Conservation (phyloP, 2,888 invertebrate species). For the Chloromyia formosa region DNA sequence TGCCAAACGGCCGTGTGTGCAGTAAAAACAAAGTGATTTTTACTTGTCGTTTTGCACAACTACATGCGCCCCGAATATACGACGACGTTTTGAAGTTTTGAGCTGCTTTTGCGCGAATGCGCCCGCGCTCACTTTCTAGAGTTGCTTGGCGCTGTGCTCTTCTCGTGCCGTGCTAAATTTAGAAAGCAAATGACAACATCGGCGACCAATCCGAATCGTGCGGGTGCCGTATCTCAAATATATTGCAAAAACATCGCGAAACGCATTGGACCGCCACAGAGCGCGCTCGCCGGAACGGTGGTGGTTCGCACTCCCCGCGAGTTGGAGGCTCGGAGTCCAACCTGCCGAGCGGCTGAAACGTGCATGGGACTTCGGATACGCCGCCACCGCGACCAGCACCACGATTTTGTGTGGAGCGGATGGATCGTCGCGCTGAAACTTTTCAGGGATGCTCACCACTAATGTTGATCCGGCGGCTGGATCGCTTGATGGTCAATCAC, state of each 20-base stretch:
- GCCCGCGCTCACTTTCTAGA: slow-evolving; percentile 28
- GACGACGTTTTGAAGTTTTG: slow-evolving; percentile 33
- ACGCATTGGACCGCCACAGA: not conserved
- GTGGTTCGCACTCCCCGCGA: slow-evolving; percentile 2
- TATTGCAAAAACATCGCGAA: not conserved
- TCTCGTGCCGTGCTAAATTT: slow-evolving; percentile 41
- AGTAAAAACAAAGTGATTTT: slow-evolving; percentile 22
- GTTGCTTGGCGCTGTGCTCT: not conserved
- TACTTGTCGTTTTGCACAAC: slow-evolving; percentile 30
- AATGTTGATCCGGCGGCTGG: not conserved
- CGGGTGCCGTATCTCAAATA: slow-evolving; percentile 11
- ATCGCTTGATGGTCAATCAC: not conserved
- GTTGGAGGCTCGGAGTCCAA: too few species aligned
- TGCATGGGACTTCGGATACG: not conserved
- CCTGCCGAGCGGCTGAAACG: not conserved
- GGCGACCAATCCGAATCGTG: slow-evolving; percentile 42
- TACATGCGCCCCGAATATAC: slow-evolving; percentile 14
- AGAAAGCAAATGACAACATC: slow-evolving; percentile 48
- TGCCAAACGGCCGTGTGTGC: slow-evolving; percentile 30
- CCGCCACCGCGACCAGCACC: too few species aligned
- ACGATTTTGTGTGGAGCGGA: slow-evolving; percentile 1
- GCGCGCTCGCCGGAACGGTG: not conserved
- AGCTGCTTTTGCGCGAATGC: slow-evolving; percentile 33
- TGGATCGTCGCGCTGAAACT: slow-evolving; percentile 6
- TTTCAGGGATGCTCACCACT: slow-evolving; percentile 18